Percentiles rank a stretch among this genome's conserved stretches.
Evolutionary conservation across 1,140 invertebrate genomes (phyloP).

Genomic region (Argopecten irradians): DNA sequence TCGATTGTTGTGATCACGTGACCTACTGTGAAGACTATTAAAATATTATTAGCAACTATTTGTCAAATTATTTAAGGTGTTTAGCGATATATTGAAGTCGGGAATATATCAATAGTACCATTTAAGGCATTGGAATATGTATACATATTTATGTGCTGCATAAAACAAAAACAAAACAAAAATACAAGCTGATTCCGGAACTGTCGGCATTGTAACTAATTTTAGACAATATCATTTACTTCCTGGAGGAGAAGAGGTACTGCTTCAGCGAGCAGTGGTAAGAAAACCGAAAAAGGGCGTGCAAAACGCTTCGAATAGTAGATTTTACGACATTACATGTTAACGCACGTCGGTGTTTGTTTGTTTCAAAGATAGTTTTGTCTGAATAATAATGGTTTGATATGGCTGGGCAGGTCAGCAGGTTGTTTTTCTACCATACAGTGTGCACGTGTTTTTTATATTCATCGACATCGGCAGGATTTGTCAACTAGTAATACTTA

Average conservation of each 20-base stretch:
- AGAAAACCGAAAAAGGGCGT: too few relatives aligned
- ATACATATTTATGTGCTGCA: background rate
- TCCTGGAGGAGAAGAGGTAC: background rate
- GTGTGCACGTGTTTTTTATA: too few relatives aligned
- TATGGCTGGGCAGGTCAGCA: too few relatives aligned
- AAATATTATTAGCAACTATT: too few relatives aligned
- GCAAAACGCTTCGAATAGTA: too few relatives aligned
- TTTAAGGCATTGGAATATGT: background rate
- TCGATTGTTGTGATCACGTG: background rate
- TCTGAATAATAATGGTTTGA: too few relatives aligned
- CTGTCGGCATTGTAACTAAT: background rate
- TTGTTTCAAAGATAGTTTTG: too few relatives aligned
- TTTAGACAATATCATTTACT: background rate
- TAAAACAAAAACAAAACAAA: background rate
- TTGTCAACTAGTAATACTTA: too few relatives aligned
- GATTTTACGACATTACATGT: too few relatives aligned
- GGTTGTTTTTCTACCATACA: too few relatives aligned
- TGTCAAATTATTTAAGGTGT: background rate
- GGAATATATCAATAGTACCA: background rate
- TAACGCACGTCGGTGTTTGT: too few relatives aligned
- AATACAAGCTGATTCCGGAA: background rate
- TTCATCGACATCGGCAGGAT: too few relatives aligned
- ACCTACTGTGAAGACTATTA: background rate
- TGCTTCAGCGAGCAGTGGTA: background rate
- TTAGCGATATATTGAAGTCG: background rate